A percentile compares a stretch with the other conserved stretches of the same genome.
Conservation (phyloP, 2,888 invertebrate species). For the Gortyna flavago region DNA sequence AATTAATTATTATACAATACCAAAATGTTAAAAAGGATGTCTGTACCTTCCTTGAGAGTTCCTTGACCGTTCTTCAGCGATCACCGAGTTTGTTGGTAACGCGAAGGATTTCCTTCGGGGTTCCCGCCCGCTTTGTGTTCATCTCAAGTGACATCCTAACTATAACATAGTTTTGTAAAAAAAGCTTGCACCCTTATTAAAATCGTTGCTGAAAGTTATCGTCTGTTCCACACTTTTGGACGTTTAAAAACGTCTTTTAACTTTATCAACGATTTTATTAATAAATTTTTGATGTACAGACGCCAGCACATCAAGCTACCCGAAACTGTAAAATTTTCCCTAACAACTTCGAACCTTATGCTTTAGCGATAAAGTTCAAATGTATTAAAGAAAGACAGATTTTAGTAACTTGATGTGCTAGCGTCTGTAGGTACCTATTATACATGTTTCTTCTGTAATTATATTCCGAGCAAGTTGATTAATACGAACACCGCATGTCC, state of each 20-base stretch:
- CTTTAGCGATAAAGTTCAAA: no score
- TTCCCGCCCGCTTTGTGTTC: neutral
- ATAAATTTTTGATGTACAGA: neutral
- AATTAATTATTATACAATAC: neutral
- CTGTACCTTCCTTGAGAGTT: neutral
- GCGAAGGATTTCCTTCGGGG: neutral
- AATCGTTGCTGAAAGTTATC: neutral
- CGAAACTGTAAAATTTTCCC: no score
- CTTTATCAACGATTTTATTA: neutral
- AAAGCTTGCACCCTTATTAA: neutral
- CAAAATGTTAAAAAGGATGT: neutral
- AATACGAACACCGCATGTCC: neutral
- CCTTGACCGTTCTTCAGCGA: neutral
- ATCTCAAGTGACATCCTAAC: neutral
- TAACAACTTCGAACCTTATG: no score
- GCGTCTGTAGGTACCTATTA: neutral
- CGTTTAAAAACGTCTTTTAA: neutral
- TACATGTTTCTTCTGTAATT: neutral
- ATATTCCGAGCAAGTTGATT: neutral
- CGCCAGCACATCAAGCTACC: no score
- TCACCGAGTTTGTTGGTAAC: neutral
- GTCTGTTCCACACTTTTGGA: neutral
- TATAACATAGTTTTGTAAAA: no score
- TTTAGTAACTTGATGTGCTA: no score
- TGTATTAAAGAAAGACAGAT: no score